A percentile compares a stretch with the other conserved stretches of the same genome.
Conservation (phyloP, 2,113 vertebrate genomes). For the Paracanthobrama guichenoti region DNA sequence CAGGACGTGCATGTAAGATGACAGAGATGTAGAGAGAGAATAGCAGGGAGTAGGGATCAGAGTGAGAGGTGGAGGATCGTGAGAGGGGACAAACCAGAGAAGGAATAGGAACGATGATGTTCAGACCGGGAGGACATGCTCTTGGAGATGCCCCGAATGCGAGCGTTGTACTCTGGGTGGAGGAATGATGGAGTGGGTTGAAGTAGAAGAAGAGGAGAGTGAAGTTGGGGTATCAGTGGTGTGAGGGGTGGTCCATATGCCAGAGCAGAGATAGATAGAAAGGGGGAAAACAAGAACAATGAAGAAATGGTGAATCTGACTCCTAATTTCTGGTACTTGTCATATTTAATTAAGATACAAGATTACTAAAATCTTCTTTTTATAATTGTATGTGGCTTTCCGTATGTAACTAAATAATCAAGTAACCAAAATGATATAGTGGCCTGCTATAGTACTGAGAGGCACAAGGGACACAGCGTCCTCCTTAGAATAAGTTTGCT, state of each 20-base stretch:
- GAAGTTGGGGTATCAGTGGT: constrained; percentile 63
- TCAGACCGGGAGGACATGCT: constrained; percentile 77
- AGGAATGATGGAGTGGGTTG: constrained; percentile 66
- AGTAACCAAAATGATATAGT: not conserved
- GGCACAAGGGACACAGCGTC: not conserved
- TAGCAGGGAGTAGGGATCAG: constrained; percentile 3
- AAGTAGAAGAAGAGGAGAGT: constrained; percentile 63
- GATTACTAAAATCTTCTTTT: not conserved
- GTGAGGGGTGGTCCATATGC: constrained; percentile 36
- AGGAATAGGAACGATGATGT: constrained; percentile 87
- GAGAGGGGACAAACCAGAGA: constrained; percentile 85
- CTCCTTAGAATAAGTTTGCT: not conserved
- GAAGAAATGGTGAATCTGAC: constrained; percentile 22
- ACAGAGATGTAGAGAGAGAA: constrained; percentile 11
- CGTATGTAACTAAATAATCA: not conserved
- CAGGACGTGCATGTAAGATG: not conserved
- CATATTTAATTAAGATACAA: not conserved
- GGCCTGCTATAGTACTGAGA: not conserved
- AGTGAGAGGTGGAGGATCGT: constrained; percentile 2
- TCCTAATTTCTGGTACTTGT: not conserved
- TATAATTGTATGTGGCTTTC: not conserved
- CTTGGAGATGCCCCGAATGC: constrained; percentile 83
- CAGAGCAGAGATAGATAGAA: constrained; percentile 32
- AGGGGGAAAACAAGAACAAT: constrained; percentile 56
- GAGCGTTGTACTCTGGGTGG: constrained; percentile 92